These are phyloP conservation scores for Brachystomella parvula DNA, from an alignment of 1,140 invertebrate species.

Conservation along the genomic window DNA sequence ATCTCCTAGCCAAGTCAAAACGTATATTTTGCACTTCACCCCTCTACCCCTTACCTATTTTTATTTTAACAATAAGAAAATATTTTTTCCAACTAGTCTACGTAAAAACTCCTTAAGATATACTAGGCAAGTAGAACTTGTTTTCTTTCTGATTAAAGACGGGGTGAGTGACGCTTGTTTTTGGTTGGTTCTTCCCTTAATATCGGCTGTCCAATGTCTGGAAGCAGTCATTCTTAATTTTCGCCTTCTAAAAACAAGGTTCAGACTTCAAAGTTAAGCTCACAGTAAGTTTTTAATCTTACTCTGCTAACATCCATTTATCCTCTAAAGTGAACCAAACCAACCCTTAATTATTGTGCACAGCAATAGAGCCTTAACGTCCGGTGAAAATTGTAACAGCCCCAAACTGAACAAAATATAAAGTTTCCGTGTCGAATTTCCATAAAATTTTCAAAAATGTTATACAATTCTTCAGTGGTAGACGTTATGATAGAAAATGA, in stretches of 20 bases:
- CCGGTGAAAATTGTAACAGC: background rate
- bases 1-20: background rate
- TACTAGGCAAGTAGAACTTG: too few species aligned
- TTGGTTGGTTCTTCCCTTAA: too few species aligned
- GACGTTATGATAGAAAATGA: conserved; percentile 4
- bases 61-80: background rate
- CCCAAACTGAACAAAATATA: background rate
- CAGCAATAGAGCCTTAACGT: background rate
- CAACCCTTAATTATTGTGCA: background rate
- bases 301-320: too few species aligned
- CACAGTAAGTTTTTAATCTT: background rate
- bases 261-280: too few species aligned
- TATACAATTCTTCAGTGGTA: conserved; percentile 1
- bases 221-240: too few species aligned
- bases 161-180: too few species aligned
- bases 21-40: background rate
- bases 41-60: background rate
- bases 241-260: too few species aligned
- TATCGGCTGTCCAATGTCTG: too few species aligned
- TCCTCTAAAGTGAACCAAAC: too few species aligned
- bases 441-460: background rate
- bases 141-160: too few species aligned
- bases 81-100: background rate
- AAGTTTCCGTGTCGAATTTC: background rate
- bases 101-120: background rate